Conservation (phyloP, 2,888 invertebrate species). For the Acanthococcus lagerstroemiae region DNA sequence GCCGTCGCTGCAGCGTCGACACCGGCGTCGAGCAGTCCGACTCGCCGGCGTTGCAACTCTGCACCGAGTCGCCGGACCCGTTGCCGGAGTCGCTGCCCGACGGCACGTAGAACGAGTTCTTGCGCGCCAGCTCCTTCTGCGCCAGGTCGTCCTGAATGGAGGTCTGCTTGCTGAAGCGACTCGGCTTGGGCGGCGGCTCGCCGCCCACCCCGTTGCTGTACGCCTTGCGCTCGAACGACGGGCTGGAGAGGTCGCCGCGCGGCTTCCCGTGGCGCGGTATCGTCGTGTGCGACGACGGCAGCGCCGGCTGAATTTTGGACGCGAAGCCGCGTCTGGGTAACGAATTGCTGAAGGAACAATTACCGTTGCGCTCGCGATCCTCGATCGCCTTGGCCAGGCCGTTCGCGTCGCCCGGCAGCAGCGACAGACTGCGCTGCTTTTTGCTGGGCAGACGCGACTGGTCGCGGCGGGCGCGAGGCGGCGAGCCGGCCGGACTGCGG, state of each 20-base stretch:
- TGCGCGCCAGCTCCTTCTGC: slow-evolving; percentile 40
- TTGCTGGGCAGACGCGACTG: neutral
- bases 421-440: slow-evolving; percentile 9
- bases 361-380: slow-evolving; percentile 3
- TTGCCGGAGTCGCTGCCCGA: slow-evolving; percentile 84
- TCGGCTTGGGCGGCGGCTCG: slow-evolving; percentile 41
- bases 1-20: slow-evolving; percentile 38
- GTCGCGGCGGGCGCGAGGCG: neutral
- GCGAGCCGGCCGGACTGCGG: neutral
- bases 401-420: neutral
- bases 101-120: slow-evolving; percentile 42
- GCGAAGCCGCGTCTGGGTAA: slow-evolving; percentile 7
- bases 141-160: neutral
- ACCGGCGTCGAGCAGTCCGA: slow-evolving; percentile 37
- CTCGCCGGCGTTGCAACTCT: slow-evolving; percentile 49
- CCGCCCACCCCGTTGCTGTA: neutral
- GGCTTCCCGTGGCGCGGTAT: neutral
- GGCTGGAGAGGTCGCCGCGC: neutral
- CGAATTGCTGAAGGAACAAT: slow-evolving; percentile 16
- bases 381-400: too few relatives aligned
- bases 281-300: neutral
- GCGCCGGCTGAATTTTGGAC: slow-evolving; percentile 1
- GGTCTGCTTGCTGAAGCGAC: slow-evolving; percentile 37
- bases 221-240: neutral
- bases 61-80: slow-evolving; percentile 73